Conservation (phyloP, 2,797 vertebrate species). For the Parauchenoglanis ngamensis region DNA sequence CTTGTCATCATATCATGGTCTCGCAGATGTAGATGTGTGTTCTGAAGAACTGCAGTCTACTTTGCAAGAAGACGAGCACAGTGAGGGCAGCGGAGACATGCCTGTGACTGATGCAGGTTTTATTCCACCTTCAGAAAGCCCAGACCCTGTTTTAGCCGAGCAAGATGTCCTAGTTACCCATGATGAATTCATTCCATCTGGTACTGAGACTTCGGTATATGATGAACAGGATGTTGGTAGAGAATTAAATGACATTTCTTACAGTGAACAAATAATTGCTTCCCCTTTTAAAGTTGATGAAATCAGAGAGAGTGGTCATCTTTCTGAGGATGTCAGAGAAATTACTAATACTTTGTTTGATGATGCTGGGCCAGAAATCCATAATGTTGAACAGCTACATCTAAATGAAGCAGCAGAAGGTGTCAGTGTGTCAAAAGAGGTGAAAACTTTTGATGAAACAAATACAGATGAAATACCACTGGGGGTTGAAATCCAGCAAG, state of each 20-base stretch:
- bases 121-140: constrained; percentile 44
- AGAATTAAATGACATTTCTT: constrained; percentile 29
- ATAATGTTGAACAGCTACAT: constrained; percentile 26
- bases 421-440: constrained; percentile 6
- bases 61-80: constrained; percentile 34
- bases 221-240: constrained; percentile 26
- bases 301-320: constrained; percentile 49
- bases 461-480: constrained; percentile 21
- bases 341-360: constrained; percentile 43
- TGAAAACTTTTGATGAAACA: constrained; percentile 26
- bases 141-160: constrained; percentile 32
- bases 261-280: constrained; percentile 18
- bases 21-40: constrained; percentile 61
- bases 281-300: neutral
- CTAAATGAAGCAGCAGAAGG: constrained; percentile 61
- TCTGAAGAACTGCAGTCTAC: constrained; percentile 60
- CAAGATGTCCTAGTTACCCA: constrained; percentile 43
- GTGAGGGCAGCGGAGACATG: constrained; percentile 37
- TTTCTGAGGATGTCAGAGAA: constrained; percentile 44
- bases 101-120: constrained; percentile 17
- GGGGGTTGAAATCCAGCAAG: constrained; percentile 25
- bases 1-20: constrained; percentile 40
- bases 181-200: constrained; percentile 38
- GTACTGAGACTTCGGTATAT: constrained; percentile 43
- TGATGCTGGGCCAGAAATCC: constrained; percentile 28